Evolutionary conservation across 1,140 invertebrate species (phyloP).

Genomic region (Eueides isabella): DNA sequence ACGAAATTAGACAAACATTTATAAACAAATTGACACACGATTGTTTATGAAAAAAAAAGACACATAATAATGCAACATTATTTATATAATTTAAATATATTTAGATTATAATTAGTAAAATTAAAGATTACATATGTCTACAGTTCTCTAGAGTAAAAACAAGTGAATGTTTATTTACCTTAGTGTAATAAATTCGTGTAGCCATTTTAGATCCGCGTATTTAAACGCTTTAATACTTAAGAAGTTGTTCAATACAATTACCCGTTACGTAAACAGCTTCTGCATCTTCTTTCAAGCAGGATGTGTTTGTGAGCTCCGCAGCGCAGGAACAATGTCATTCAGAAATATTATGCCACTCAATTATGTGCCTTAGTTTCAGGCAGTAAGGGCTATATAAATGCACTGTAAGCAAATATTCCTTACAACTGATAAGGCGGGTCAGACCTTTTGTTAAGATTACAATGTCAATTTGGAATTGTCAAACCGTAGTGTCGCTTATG

Average conservation of each 20-base stretch:
- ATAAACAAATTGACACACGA: too few species aligned
- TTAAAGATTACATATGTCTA: background rate
- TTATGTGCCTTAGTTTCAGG: slow-evolving; percentile 26
- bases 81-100: too few species aligned
- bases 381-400: slow-evolving; percentile 32
- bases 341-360: slow-evolving; percentile 16
- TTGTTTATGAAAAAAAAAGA: too few species aligned
- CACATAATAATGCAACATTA: too few species aligned
- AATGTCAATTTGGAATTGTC: slow-evolving; percentile 62
- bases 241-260: slow-evolving; percentile 4
- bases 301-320: slow-evolving; percentile 38
- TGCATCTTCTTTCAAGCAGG: slow-evolving; percentile 35
- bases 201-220: background rate
- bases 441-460: slow-evolving; percentile 67
- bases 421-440: slow-evolving; percentile 68
- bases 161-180: background rate
- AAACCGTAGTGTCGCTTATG: slow-evolving; percentile 54
- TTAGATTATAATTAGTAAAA: background rate
- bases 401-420: slow-evolving; percentile 15
- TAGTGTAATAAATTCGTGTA: background rate
- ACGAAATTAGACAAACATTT: too few species aligned
- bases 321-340: slow-evolving; percentile 23
- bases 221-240: background rate
- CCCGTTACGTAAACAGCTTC: slow-evolving; percentile 24
- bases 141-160: background rate